Base-by-base conservation (phyloP, 2,888 invertebrate genomes). In the Ischnura elegans region DNA sequence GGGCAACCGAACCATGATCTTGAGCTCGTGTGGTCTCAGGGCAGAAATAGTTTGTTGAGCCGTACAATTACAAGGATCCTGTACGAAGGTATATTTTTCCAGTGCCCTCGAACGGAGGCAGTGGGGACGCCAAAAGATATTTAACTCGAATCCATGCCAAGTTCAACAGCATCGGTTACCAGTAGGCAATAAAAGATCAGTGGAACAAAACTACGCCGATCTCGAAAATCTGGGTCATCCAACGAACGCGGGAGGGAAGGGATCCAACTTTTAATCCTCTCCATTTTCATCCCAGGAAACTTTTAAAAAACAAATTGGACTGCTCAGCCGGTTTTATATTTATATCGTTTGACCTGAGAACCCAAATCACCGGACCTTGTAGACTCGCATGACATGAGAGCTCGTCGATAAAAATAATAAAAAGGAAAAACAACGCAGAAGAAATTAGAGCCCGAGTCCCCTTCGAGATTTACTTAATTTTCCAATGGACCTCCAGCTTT, bases 221-320 rank as follows among this genome's bases (percentile, higher is more conserved):
- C 76, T 36, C 36, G 76, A 76, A 76, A 76, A 76, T 36, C 76
- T 76, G 76, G 76, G 76, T 76, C 76, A 13, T 16, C 76, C 10
- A 76, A 25, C 76, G 36, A 76, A 36, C 36, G 2, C 5, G 10
- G 36, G 10, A 16, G 76, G n/a, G n/a, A 76, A 36, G 21, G 29
- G 76, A 36, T 76, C 76, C 76, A 76, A 76, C 29, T 76, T 76
- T 76, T 76, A 76, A 76, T 76, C 36, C 76, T 25, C 76, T 76
- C 61, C n/a, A n/a, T n/a, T 25, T n/a, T 51, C 51, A 5, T 13
- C 51, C 51, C 25, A 29, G 36, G 36, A 76, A 76, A 76, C 29
- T 36, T 76, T 36, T 36, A 76, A 76, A 36, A 29, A 76, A 36
- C 76, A 2, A 21, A 25, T 25, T 36, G 25, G 10, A 76, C 36